These are phyloP conservation scores for Coregonus clupeaformis DNA, from an alignment of 2,113 vertebrate genomes.

Conservation along the genomic window DNA sequence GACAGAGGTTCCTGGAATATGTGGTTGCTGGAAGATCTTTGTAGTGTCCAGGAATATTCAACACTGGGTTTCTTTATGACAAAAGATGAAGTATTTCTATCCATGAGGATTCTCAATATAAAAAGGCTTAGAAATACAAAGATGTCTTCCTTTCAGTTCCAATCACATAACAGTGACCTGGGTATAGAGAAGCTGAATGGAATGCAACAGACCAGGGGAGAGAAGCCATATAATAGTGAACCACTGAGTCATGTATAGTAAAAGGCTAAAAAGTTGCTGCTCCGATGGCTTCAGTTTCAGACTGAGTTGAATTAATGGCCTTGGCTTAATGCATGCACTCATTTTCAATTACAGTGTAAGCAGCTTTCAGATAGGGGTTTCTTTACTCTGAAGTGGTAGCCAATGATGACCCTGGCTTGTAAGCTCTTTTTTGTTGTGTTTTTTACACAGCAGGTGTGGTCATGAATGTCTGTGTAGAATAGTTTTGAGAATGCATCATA, in stretches of 20 bases:
- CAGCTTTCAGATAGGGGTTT: neutral
- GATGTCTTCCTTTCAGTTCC: neutral
- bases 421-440: neutral
- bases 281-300: slow-evolving; percentile 1
- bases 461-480: neutral
- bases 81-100: neutral
- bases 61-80: neutral
- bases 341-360: slow-evolving; percentile 25
- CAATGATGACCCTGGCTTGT: neutral
- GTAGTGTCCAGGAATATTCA: neutral
- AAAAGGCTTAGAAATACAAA: neutral
- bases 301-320: slow-evolving; percentile 11
- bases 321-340: slow-evolving; percentile 33
- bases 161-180: neutral
- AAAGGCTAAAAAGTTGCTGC: neutral
- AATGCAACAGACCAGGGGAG: neutral
- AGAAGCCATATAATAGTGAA: neutral
- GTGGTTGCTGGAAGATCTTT: too few relatives aligned
- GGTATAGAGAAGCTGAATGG: neutral
- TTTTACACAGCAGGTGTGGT: neutral
- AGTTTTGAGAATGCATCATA: too few relatives aligned
- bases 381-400: neutral
- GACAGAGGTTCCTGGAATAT: too few relatives aligned
- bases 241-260: neutral
- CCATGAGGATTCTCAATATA: neutral